Conservation (phyloP, 2,113 vertebrate species). For the Pedetes capensis region DNA sequence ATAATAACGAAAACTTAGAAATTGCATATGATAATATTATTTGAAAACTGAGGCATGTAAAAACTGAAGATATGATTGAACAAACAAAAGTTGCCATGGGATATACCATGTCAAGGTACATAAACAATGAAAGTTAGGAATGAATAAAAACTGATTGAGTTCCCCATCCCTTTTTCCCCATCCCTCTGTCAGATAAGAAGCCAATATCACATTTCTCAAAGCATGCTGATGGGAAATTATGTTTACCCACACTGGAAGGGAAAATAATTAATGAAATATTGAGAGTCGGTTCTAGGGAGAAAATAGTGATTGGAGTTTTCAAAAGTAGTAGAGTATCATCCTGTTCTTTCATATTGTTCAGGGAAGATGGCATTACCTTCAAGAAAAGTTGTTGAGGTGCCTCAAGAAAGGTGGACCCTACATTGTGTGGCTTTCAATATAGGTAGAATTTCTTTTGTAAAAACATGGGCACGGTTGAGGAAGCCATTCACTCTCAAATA, state of each 20-base stretch:
- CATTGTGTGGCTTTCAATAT: background rate
- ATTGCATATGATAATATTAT: background rate
- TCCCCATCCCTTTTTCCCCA: background rate
- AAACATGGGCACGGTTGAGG: background rate
- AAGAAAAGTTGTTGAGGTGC: background rate
- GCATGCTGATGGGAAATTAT: background rate
- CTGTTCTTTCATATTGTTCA: background rate
- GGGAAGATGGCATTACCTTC: background rate
- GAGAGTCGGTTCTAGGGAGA: background rate
- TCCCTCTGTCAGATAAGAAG: background rate
- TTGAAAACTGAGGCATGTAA: background rate
- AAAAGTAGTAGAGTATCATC: background rate
- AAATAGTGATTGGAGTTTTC: background rate
- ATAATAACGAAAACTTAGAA: background rate
- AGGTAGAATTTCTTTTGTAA: background rate
- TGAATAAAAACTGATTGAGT: background rate
- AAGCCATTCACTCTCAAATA: background rate
- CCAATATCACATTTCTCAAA: background rate
- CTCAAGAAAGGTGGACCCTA: background rate
- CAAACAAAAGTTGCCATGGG: background rate
- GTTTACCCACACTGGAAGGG: background rate
- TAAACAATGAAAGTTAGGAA: background rate
- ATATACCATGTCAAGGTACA: background rate
- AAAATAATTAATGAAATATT: background rate
- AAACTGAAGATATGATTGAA: background rate